Evolutionary conservation across 2,888 invertebrate genomes (phyloP).

Genomic region (Himalopsyche japonica): DNA sequence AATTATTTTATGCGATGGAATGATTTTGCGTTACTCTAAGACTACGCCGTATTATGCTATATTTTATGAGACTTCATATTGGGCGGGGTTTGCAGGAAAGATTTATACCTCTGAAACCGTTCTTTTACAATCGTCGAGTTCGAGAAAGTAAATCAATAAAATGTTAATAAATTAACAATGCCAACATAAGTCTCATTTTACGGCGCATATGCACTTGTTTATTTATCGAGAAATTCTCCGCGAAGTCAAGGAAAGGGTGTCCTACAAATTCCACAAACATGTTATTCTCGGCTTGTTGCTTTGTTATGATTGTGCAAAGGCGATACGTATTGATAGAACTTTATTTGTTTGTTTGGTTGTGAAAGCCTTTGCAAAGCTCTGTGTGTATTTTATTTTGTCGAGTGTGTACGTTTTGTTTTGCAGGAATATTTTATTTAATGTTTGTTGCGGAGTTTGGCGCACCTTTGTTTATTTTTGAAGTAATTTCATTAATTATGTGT

Average conservation of each 20-base stretch:
- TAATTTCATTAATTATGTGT: not conserved
- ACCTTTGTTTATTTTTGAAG: not conserved
- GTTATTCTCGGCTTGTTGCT: not conserved
- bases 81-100: not conserved
- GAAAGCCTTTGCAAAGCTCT: not conserved
- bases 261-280: not conserved
- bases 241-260: not conserved
- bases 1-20: too few relatives aligned
- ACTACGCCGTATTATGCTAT: too few relatives aligned
- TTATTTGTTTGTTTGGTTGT: not conserved
- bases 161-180: not conserved
- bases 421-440: not conserved
- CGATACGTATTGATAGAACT: not conserved
- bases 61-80: not conserved
- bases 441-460: not conserved
- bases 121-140: not conserved
- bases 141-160: not conserved
- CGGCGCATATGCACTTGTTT: not conserved
- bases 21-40: too few relatives aligned
- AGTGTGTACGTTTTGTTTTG: not conserved
- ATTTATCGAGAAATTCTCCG: not conserved
- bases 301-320: not conserved
- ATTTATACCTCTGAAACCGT: not conserved
- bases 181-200: too few relatives aligned
- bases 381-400: not conserved